phyloP scores from a whole-genome alignment of 2,888 invertebrate genomes.

The Nomada fucata region DNA sequence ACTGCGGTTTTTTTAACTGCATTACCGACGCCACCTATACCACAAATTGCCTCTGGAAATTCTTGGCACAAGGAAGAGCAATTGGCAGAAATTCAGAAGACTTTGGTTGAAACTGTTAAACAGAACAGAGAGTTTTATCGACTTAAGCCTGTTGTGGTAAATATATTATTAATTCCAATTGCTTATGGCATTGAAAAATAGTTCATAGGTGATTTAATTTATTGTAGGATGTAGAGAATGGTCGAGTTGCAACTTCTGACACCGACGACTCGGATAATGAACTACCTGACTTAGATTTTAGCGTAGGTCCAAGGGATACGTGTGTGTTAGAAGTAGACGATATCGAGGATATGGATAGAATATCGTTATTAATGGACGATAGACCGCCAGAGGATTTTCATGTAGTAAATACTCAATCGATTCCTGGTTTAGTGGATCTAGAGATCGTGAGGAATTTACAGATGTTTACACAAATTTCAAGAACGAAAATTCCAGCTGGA shows the following conservation, averaged over 20 bases:
- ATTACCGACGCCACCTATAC: slow-evolving; percentile 90
- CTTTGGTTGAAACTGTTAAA: slow-evolving; percentile 89
- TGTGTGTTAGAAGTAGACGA: slow-evolving; percentile 94
- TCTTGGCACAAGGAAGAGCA: slow-evolving; percentile 88
- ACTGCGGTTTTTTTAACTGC: slow-evolving; percentile 93
- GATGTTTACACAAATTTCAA: slow-evolving; percentile 91
- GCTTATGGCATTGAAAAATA: too few relatives aligned
- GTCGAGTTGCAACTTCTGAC: slow-evolving; percentile 85
- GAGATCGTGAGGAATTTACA: slow-evolving; percentile 90
- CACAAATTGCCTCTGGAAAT: slow-evolving; percentile 89
- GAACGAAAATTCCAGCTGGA: slow-evolving; percentile 86
- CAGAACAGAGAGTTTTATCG: slow-evolving; percentile 90
- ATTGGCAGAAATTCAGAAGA: slow-evolving; percentile 89
- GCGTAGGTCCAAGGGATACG: slow-evolving; percentile 91
- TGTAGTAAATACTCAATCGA: slow-evolving; percentile 91
- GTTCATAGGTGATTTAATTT: slow-evolving; percentile 1
- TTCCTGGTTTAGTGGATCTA: slow-evolving; percentile 89
- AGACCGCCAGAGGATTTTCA: slow-evolving; percentile 91
- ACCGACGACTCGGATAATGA: slow-evolving; percentile 89
- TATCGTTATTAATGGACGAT: slow-evolving; percentile 90
- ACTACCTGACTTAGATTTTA: slow-evolving; percentile 88
- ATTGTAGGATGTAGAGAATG: slow-evolving; percentile 80
- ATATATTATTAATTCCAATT: background rate
- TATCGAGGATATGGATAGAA: slow-evolving; percentile 91
- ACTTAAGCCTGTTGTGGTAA: slow-evolving; percentile 82